Percentiles rank a stretch among this genome's conserved stretches.
These are phyloP conservation scores for Luehdorfia chinensis DNA, from an alignment of 1,140 invertebrate genomes.

Conservation along the genomic window DNA sequence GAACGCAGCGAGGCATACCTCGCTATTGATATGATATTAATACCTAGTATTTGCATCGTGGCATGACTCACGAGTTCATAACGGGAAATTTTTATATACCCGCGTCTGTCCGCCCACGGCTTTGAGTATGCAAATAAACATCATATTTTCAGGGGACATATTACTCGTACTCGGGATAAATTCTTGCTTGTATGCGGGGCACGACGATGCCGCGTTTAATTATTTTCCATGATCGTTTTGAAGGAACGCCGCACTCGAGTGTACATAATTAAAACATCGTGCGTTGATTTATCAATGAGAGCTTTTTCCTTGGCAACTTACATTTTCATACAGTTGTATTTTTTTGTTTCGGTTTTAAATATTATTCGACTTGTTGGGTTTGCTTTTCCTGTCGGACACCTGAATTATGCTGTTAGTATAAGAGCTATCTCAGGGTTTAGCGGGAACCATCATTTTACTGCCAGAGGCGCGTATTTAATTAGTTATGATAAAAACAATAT, in stretches of 20 bases:
- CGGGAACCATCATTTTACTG: too few relatives aligned
- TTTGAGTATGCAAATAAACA: constrained; percentile 27
- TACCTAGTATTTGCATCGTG: constrained; percentile 12
- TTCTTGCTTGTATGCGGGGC: not conserved
- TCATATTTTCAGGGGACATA: constrained; percentile 25
- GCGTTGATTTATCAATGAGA: not conserved
- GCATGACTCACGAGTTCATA: constrained; percentile 15
- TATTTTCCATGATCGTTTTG: constrained; percentile 10
- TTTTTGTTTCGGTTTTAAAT: not conserved
- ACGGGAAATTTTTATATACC: constrained; percentile 27
- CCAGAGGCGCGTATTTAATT: too few relatives aligned
- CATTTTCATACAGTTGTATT: not conserved
- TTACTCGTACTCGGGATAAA: constrained; percentile 5
- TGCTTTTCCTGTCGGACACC: not conserved
- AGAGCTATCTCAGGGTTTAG: too few relatives aligned
- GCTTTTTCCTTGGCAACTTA: not conserved
- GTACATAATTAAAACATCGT: not conserved
- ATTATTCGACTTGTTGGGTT: not conserved
- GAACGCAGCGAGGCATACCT: too few relatives aligned
- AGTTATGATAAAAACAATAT: too few relatives aligned
- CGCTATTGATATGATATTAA: too few relatives aligned
- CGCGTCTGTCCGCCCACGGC: constrained; percentile 17
- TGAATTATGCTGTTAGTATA: too few relatives aligned
- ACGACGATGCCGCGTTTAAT: constrained; percentile 2
- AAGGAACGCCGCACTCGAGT: not conserved